Base-by-base conservation (phyloP, 2,113 vertebrate species). In the Numida meleagris region DNA sequence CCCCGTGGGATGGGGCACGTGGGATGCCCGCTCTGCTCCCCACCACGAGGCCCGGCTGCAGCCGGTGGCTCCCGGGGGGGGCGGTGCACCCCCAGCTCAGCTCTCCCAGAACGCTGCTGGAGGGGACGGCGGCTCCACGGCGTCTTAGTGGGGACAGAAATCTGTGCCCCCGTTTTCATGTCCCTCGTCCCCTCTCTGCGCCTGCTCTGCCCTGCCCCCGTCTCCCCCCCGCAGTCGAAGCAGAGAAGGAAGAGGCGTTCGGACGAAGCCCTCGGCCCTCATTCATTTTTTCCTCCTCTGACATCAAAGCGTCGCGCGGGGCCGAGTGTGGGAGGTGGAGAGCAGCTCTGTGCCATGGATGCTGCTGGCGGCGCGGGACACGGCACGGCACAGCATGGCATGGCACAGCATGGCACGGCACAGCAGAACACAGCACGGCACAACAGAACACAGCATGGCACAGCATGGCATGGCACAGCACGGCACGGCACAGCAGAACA, bases 121-220 rank as follows among this genome's bases (percentile, higher is more conserved):
- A 29, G 27, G 27, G 16, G 27, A 17, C 59, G 15, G 67, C 11
- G 1, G 62, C n/a, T 70, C 57, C 14, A 33, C 43, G 10, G 0
- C 1, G 0, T 25, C 17, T 6, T 34, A 19, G 6, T 1, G 29
- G 6, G 51, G 38, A 1, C 21, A 8, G 12, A 46, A 61, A 55
- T 14, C 74, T 3, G 2, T 0, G 33, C 10, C 0, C 18, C 4
- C 6, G 2, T 40, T 36, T 33, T 51, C 0, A 1, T 12, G 0
- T 15, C n/a, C 50, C 31, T 20, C 2, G 0, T 3, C 27, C 36
- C 25, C 48, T 2, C 31, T 23, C 20, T 43, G 33, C 6, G 29
- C 25, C 40, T 10, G 38, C 55, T 8, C 9, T 29, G 33, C 24
- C 53, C 34, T 25, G 1, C 12, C 11, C 17, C 20, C 19, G 10